These are phyloP conservation scores for Corynorhinus townsendii DNA, from an alignment of 2,113 vertebrate genomes.

Conservation along the genomic window DNA sequence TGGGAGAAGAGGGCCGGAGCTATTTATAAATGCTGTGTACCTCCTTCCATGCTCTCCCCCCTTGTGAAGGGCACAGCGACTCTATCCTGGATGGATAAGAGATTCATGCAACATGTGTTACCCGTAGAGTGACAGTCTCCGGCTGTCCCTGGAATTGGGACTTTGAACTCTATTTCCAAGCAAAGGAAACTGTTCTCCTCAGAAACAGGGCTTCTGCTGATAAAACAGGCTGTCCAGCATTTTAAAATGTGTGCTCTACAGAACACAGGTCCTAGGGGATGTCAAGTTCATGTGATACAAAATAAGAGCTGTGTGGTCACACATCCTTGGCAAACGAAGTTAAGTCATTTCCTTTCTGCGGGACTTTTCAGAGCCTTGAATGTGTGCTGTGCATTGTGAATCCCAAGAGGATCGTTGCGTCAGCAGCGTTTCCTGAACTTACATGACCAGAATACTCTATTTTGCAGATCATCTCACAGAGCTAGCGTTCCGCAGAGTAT, in stretches of 20 bases:
- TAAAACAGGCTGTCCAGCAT: not conserved
- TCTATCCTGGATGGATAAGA: not conserved
- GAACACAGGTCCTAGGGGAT: not conserved
- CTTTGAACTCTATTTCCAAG: not conserved
- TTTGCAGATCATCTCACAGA: not conserved
- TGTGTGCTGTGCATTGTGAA: not conserved
- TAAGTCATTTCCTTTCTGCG: not conserved
- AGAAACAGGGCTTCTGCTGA: not conserved
- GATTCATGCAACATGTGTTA: not conserved
- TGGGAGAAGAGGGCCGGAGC: not conserved
- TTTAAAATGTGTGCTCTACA: not conserved
- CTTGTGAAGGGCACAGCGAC: not conserved
- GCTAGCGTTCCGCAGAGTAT: not conserved
- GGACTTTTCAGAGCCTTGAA: slow-evolving; percentile 15
- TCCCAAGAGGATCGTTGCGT: not conserved
- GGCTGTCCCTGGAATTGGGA: not conserved
- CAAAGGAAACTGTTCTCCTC: not conserved
- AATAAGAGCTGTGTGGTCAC: not conserved
- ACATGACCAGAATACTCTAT: not conserved
- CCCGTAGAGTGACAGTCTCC: not conserved
- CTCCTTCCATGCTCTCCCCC: not conserved
- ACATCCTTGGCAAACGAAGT: not conserved
- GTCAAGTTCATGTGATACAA: not conserved
- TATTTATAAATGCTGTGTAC: not conserved
- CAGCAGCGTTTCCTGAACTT: not conserved